Conservation (phyloP, 2,888 invertebrate genomes). For the Torymus tubicola region DNA sequence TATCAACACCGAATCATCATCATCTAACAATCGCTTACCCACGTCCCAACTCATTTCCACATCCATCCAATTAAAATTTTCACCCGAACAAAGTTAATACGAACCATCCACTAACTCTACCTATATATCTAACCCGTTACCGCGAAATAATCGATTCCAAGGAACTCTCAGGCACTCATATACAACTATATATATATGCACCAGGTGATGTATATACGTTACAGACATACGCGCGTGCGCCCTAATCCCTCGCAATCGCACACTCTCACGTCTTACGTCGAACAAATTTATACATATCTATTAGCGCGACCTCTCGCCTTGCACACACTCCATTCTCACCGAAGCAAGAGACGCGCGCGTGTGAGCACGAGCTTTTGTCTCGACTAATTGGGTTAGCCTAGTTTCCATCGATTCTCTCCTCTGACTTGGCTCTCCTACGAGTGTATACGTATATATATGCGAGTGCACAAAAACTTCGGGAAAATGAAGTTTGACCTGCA, state of each 20-base stretch:
- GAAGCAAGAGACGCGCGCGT: too few species aligned
- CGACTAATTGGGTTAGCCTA: slow-evolving; percentile 71
- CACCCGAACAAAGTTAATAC: slow-evolving; percentile 1
- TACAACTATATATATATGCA: too few species aligned
- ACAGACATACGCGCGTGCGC: too few species aligned
- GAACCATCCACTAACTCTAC: too few species aligned
- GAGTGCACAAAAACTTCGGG: slow-evolving; percentile 27
- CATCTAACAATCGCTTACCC: too few species aligned
- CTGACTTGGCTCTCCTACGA: slow-evolving; percentile 56
- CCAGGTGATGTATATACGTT: too few species aligned
- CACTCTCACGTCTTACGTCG: too few species aligned
- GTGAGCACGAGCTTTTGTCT: slow-evolving; percentile 68
- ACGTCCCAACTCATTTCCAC: neutral
- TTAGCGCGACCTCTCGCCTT: neutral
- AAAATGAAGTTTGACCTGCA: slow-evolving; percentile 52
- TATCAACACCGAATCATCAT: too few species aligned
- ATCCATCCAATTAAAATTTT: slow-evolving; percentile 38
- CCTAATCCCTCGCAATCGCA: too few species aligned
- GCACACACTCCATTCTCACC: neutral
- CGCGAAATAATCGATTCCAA: slow-evolving; percentile 37
- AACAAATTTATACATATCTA: too few species aligned
- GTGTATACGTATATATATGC: too few species aligned
- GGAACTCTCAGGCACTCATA: slow-evolving; percentile 7
- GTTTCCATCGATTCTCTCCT: slow-evolving; percentile 69
- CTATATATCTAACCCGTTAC: too few species aligned